Percentiles rank a stretch among this genome's conserved stretches.
These are phyloP conservation scores for Poeciliopsis occidentalis DNA, from an alignment of 2,113 vertebrate genomes.

Conservation along the genomic window DNA sequence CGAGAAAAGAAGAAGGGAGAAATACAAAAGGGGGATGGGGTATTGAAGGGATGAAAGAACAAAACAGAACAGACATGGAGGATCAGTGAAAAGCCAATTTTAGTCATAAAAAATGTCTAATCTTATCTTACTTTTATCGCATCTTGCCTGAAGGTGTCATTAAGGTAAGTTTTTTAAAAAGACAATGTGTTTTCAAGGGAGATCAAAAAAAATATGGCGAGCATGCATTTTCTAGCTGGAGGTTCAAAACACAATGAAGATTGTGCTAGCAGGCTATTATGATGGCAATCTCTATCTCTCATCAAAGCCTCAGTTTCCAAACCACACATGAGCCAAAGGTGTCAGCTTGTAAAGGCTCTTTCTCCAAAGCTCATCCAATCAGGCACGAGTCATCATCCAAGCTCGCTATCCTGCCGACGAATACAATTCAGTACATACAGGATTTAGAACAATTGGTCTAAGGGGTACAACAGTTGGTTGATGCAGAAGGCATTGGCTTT, in stretches of 20 bases:
- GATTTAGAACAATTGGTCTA: slow-evolving; percentile 70
- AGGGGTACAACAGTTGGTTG: slow-evolving; percentile 75
- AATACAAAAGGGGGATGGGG: background rate
- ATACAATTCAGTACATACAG: slow-evolving; percentile 49
- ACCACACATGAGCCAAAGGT: slow-evolving; percentile 67
- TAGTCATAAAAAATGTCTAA: slow-evolving; percentile 32
- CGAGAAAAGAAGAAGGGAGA: slow-evolving; percentile 16
- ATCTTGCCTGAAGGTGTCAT: slow-evolving; percentile 49
- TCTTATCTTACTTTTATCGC: slow-evolving; percentile 50
- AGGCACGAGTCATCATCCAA: slow-evolving; percentile 56
- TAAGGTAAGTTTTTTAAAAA: slow-evolving; percentile 35
- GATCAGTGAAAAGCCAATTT: slow-evolving; percentile 44
- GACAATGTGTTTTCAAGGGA: slow-evolving; percentile 34
- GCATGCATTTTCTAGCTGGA: slow-evolving; percentile 57
- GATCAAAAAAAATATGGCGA: slow-evolving; percentile 55
- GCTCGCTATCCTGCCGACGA: slow-evolving; percentile 41
- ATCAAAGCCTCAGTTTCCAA: slow-evolving; percentile 62
- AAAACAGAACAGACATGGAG: slow-evolving; percentile 28
- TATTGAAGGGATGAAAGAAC: slow-evolving; percentile 30
- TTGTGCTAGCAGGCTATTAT: slow-evolving; percentile 55
- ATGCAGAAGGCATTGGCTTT: slow-evolving; percentile 72
- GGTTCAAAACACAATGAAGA: slow-evolving; percentile 9
- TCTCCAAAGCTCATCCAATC: slow-evolving; percentile 59
- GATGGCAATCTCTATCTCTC: slow-evolving; percentile 51
- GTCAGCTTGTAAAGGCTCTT: slow-evolving; percentile 70